A percentile compares a stretch with the other conserved stretches of the same genome.
These are phyloP conservation scores for Smittia aterrima DNA, from an alignment of 2,888 invertebrate species.

Conservation along the genomic window DNA sequence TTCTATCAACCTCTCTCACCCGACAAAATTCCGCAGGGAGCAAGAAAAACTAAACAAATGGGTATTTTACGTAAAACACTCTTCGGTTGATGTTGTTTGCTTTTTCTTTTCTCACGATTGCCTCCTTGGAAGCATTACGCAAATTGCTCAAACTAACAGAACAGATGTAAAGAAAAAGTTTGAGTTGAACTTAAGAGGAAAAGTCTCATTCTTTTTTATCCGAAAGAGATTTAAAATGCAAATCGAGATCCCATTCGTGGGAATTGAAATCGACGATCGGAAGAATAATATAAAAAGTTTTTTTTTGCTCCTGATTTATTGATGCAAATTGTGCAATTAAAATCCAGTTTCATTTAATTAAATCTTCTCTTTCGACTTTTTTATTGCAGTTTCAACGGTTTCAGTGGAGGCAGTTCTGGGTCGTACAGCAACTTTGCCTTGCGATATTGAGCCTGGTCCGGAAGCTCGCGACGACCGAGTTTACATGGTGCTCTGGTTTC, in stretches of 20 bases:
- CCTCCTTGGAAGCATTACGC: conserved; percentile 36
- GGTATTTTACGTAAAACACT: conserved; percentile 20
- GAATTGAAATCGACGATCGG: background rate
- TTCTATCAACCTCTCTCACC: background rate
- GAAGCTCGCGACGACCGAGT: conserved; percentile 79
- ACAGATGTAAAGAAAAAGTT: conserved; percentile 27
- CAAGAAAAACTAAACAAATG: background rate
- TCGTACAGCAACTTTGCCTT: conserved; percentile 79
- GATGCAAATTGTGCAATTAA: conserved; percentile 19
- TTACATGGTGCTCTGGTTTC: conserved; percentile 91
- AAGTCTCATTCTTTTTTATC: background rate
- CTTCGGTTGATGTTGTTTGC: conserved; percentile 22
- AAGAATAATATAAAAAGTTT: conserved; percentile 11
- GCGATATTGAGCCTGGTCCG: conserved; percentile 86
- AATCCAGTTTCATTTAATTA: conserved; percentile 25
- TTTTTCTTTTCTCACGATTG: background rate
- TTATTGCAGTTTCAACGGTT: conserved; percentile 63
- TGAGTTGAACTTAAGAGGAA: background rate
- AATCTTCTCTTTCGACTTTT: background rate
- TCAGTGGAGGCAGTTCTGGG: conserved; percentile 82
- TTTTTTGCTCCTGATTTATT: conserved; percentile 7
- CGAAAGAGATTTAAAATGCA: conserved; percentile 32
- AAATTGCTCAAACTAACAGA: conserved; percentile 34
- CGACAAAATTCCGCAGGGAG: conserved; percentile 6
- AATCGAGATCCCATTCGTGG: background rate